These are phyloP conservation scores for Montipora capitata DNA, from an alignment of 92 coral and sea anemone genomes.

Conservation along the genomic window DNA sequence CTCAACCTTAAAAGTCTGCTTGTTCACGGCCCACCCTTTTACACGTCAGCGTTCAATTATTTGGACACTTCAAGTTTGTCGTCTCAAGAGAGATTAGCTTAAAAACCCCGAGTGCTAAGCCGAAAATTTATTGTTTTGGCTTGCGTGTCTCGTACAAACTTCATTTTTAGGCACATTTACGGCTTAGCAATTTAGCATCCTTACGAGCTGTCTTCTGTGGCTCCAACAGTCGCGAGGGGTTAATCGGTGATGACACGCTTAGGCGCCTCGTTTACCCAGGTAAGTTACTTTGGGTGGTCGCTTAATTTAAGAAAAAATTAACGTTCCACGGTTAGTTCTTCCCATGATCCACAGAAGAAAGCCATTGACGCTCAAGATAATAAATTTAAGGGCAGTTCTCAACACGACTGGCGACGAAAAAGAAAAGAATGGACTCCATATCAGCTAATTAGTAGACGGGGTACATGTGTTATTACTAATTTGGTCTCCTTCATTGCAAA, in stretches of 20 bases:
- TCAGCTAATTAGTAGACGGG: neutral
- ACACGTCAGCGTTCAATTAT: neutral
- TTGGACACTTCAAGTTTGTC: neutral
- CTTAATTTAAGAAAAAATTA: slow-evolving; percentile 1
- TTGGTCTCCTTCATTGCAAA: slow-evolving; percentile 37
- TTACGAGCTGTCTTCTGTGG: slow-evolving; percentile 31
- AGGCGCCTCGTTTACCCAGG: slow-evolving; percentile 55
- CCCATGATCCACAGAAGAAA: neutral
- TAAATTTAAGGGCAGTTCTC: neutral
- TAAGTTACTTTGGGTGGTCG: slow-evolving; percentile 25
- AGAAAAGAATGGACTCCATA: slow-evolving; percentile 14
- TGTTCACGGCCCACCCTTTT: neutral
- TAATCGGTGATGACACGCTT: slow-evolving; percentile 50
- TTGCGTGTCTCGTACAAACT: slow-evolving; percentile 4
- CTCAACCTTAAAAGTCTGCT: neutral
- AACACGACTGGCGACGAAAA: neutral
- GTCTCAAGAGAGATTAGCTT: slow-evolving; percentile 7
- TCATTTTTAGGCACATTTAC: slow-evolving; percentile 14
- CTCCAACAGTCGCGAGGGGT: slow-evolving; percentile 49
- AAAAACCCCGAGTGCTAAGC: slow-evolving; percentile 18
- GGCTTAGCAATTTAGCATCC: slow-evolving; percentile 39
- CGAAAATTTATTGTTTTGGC: slow-evolving; percentile 20
- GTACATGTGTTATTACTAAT: slow-evolving; percentile 5
- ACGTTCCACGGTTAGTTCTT: neutral
- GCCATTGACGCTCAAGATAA: neutral